Evolutionary conservation across 2,113 vertebrate genomes (phyloP).

Genomic region (Mesitornis unicolor): DNA sequence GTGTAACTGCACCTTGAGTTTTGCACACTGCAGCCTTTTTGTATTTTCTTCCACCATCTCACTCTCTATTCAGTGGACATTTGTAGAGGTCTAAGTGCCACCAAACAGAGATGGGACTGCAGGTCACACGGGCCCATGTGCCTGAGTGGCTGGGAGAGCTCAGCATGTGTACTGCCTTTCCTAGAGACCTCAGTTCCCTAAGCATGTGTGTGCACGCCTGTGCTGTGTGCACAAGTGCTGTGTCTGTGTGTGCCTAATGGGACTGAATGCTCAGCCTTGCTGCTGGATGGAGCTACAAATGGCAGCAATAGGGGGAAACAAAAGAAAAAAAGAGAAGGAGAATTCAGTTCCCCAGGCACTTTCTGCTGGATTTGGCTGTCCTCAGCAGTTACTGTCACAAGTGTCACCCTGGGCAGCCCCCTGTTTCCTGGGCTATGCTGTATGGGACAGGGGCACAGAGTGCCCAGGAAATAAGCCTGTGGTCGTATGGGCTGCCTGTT

Average conservation of each 20-base stretch:
- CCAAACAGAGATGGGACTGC: background rate
- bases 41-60: background rate
- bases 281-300: background rate
- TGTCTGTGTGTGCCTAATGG: background rate
- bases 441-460: background rate
- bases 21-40: background rate
- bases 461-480: background rate
- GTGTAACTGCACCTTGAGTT: background rate
- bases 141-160: background rate
- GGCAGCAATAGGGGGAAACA: background rate
- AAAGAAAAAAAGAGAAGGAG: background rate
- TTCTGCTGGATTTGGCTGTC: background rate
- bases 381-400: background rate
- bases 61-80: background rate
- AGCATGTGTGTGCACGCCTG: too few species aligned
- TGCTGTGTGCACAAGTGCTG: background rate
- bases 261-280: background rate
- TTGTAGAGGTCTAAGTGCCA: background rate
- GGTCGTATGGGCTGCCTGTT: background rate
- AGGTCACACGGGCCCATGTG: fast-evolving
- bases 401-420: too few species aligned
- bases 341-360: too few species aligned
- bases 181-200: background rate
- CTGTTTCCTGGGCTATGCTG: background rate
- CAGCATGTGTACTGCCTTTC: fast-evolving